These are phyloP conservation scores for Conopomorpha cramerella DNA, from an alignment of 1,140 invertebrate genomes.

Conservation along the genomic window DNA sequence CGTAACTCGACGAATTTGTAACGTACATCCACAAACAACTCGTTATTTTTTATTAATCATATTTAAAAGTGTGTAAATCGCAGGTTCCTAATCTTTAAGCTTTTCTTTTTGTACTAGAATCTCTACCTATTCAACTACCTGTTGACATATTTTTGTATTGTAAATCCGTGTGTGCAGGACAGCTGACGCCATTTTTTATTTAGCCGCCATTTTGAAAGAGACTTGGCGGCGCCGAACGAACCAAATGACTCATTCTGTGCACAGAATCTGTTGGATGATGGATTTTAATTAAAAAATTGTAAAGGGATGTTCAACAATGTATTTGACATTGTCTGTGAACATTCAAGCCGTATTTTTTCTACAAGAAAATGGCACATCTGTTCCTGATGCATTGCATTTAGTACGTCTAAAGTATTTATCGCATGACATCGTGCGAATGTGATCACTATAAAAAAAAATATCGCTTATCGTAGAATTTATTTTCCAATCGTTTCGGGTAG, in stretches of 20 bases:
- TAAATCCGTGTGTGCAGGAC: not conserved
- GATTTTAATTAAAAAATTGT: conserved; percentile 13
- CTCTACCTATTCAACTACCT: no score
- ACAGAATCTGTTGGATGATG: conserved; percentile 35
- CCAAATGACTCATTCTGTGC: conserved; percentile 33
- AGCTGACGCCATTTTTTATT: conserved; percentile 18
- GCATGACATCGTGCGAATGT: conserved; percentile 28
- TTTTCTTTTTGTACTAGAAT: no score
- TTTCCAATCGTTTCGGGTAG: conserved; percentile 33
- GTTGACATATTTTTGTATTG: no score
- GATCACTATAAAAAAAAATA: conserved; percentile 36
- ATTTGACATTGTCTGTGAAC: conserved; percentile 23
- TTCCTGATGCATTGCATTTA: conserved; percentile 35
- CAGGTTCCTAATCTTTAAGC: no score
- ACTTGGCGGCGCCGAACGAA: conserved; percentile 33
- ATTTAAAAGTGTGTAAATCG: no score
- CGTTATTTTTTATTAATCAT: no score
- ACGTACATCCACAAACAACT: no score
- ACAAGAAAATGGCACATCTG: conserved; percentile 10
- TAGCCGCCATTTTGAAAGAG: no score
- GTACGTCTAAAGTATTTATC: conserved; percentile 35
- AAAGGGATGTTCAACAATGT: conserved; percentile 33
- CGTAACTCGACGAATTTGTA: no score
- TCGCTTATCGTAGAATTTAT: conserved; percentile 29
- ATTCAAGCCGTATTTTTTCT: conserved; percentile 37